Evolutionary conservation across 2,888 invertebrate genomes (phyloP).

Genomic region (Druceiella hillmani): DNA sequence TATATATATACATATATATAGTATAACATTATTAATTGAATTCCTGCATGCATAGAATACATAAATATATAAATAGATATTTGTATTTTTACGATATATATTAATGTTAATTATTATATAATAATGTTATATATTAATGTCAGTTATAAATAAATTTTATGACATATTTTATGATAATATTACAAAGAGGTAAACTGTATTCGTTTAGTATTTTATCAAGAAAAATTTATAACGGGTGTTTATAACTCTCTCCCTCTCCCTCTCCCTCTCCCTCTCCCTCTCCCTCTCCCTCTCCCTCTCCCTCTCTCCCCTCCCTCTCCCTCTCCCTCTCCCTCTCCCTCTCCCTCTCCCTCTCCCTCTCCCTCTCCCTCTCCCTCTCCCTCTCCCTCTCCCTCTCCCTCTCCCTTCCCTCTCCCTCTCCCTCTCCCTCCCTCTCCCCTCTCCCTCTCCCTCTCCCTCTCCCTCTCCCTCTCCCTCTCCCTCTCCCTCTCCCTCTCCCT

Average conservation of each 20-base stretch:
- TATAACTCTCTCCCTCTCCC: conserved; percentile 1
- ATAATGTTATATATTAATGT: too few species aligned
- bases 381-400: not conserved
- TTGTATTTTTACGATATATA: too few species aligned
- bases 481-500: conserved; percentile 1
- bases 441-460: not conserved
- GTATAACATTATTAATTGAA: too few species aligned
- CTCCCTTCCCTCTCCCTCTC: conserved; percentile 1
- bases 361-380: not conserved
- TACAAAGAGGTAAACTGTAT: too few species aligned
- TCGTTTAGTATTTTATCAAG: too few species aligned
- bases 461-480: conserved; percentile 1
- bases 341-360: not conserved
- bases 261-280: conserved; percentile 1
- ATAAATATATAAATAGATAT: too few species aligned
- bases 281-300: conserved; percentile 1
- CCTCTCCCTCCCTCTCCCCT: not conserved
- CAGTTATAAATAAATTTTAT: too few species aligned
- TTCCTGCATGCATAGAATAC: too few species aligned
- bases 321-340: not conserved
- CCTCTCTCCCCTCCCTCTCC: not conserved
- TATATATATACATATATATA: too few species aligned
- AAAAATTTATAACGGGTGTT: too few species aligned
- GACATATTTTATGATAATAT: too few species aligned
- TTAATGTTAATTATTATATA: too few species aligned